These are phyloP conservation scores for Aricia artaxerxes DNA, from an alignment of 2,888 invertebrate genomes.

Conservation along the genomic window DNA sequence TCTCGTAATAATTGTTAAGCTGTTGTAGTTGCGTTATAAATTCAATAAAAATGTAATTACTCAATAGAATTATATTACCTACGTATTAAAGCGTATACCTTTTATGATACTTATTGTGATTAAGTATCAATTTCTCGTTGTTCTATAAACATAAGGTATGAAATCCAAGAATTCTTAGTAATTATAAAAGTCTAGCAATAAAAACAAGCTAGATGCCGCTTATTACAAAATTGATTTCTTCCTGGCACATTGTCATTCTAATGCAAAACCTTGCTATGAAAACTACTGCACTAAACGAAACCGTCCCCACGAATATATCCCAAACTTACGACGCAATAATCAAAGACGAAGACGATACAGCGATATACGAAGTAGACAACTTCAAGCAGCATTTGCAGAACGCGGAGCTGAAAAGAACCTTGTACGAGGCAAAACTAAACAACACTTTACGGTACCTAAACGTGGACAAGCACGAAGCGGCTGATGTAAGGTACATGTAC, in stretches of 20 bases:
- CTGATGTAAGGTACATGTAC: not conserved
- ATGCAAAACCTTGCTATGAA: not conserved
- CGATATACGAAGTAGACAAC: constrained; percentile 41
- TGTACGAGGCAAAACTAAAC: constrained; percentile 31
- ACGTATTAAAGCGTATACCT: not conserved
- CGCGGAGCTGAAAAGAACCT: constrained; percentile 36
- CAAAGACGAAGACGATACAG: not conserved
- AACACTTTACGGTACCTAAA: constrained; percentile 14
- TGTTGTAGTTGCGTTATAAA: not conserved
- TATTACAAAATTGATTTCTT: not conserved
- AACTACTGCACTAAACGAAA: constrained; percentile 6
- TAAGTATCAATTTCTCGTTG: not conserved
- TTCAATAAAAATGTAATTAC: not conserved
- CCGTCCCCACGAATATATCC: not conserved
- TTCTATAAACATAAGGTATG: not conserved
- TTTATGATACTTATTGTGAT: not conserved
- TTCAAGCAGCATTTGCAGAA: constrained; percentile 39
- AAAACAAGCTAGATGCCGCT: not conserved
- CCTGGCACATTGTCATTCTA: not conserved
- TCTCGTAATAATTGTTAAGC: not conserved
- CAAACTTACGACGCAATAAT: not conserved
- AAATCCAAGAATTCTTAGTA: not conserved
- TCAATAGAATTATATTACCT: not conserved
- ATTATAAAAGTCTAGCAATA: not conserved
- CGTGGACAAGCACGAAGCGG: constrained; percentile 12